Conservation (phyloP, 2,888 invertebrate species). For the Baccha elongata region DNA sequence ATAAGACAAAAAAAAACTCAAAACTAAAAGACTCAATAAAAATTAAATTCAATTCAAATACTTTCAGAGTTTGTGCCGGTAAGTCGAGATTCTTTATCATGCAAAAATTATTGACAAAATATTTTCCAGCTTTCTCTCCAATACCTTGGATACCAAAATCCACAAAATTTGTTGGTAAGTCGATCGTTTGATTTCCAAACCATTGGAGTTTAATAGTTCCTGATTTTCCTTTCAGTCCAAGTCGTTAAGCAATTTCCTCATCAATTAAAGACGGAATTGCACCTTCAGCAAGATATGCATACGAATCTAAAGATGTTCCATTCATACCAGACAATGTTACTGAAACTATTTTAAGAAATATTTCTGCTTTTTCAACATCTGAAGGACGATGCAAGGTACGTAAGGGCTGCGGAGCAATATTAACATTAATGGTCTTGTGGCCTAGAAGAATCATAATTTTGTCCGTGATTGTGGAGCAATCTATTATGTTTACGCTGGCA, state of each 20-base stretch:
- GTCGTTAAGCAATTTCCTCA: constrained; percentile 5
- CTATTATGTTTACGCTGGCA: constrained; percentile 21
- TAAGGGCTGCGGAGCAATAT: neutral
- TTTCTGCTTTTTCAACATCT: neutral
- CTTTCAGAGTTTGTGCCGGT: too few relatives aligned
- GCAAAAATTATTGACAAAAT: too few relatives aligned
- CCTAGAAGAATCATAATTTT: neutral
- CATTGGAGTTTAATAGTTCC: neutral
- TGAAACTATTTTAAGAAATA: constrained; percentile 3
- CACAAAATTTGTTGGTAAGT: neutral
- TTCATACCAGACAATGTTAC: neutral
- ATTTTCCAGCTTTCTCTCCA: too few relatives aligned
- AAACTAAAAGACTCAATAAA: too few relatives aligned
- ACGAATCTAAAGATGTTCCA: neutral
- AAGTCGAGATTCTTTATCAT: too few relatives aligned
- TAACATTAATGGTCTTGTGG: neutral
- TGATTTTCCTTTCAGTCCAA: neutral
- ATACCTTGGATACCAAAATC: too few relatives aligned
- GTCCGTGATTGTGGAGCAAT: neutral
- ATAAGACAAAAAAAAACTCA: too few relatives aligned
- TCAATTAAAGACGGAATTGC: constrained; percentile 7
- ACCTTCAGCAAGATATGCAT: neutral
- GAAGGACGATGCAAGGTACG: neutral
- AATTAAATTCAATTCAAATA: too few relatives aligned
- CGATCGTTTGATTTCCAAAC: too few relatives aligned